Conservation (phyloP, 2,113 vertebrate genomes). For the Myotis brandtii region DNA sequence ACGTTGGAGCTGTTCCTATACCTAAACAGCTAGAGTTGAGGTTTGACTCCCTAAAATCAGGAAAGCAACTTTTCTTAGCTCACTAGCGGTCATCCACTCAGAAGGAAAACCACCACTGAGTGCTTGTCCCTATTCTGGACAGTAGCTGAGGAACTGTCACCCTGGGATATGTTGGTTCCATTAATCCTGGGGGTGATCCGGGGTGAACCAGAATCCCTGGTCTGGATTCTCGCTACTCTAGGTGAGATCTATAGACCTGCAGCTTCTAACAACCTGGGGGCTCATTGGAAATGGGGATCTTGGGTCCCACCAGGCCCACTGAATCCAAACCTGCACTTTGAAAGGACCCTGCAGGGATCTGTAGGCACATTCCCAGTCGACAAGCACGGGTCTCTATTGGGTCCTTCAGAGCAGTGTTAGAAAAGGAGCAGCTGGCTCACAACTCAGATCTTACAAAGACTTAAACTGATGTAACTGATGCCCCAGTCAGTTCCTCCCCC, state of each 20-base stretch:
- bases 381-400: neutral
- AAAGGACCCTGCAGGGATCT: neutral
- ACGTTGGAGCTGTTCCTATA: neutral
- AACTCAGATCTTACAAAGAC: neutral
- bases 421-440: neutral
- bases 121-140: neutral
- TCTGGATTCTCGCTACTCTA: neutral
- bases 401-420: neutral
- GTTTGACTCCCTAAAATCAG: neutral
- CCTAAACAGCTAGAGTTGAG: neutral
- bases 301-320: neutral
- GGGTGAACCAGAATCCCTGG: neutral
- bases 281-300: conserved; percentile 1
- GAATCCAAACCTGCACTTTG: neutral
- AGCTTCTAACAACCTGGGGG: neutral
- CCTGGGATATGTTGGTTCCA: neutral
- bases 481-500: neutral
- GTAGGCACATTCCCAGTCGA: neutral
- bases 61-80: conserved; percentile 30
- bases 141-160: neutral
- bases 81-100: neutral
- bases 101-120: neutral
- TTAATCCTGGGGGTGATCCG: neutral
- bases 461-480: neutral
- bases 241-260: neutral